Base-by-base conservation (phyloP, 2,797 vertebrate species). In the Rhabdomys pumilio region DNA sequence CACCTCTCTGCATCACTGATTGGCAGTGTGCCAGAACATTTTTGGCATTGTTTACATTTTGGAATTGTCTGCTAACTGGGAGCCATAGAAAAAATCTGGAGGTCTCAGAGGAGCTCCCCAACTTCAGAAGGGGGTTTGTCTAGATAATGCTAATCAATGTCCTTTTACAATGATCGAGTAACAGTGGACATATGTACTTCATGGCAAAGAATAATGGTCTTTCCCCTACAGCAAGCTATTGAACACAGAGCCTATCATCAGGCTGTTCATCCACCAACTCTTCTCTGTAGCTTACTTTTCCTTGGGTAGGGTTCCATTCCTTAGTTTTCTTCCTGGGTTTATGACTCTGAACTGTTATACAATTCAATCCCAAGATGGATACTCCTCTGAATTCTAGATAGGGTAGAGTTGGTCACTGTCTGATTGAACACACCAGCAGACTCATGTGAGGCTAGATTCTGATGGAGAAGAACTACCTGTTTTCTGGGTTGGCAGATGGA, bases 251-350 rank as follows among this genome's bases (percentile, higher is more conserved):
- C 63, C 29, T 38, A 38, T 38, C 41, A 13, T 17, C 73, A 85
- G 63, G n/a, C 34, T 87, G 77, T 41, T 73, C 38, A 63, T 29
- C 53, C 15, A 44, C 26, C 7, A 55, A 69, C 34, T 77, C 10
- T 79, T 76, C 85, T 80, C 47, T 65, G 57, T 91, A 55, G n/a
- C 72, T 95, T 93, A 34, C 50, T 95, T 91, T 89, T 90, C 81
- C 89, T 82, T 47, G 50, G 44, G 83, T 95, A 94, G 29, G 72
- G 87, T 75, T 69, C 24, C 14, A 38, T 63, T 87, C 26, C 14
- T 44, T 20, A 41, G 22, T 90, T 90, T 86, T 85, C 57, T 86
- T 81, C 55, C 31, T 91, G 26, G 14, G 2, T 50, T 94, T 77
- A 87, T 7, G 2, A 85, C 47, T 95, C 79, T 91, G 29, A 5